Base-by-base conservation (phyloP, 2,888 invertebrate genomes). In the Oxystoma pomonae region DNA sequence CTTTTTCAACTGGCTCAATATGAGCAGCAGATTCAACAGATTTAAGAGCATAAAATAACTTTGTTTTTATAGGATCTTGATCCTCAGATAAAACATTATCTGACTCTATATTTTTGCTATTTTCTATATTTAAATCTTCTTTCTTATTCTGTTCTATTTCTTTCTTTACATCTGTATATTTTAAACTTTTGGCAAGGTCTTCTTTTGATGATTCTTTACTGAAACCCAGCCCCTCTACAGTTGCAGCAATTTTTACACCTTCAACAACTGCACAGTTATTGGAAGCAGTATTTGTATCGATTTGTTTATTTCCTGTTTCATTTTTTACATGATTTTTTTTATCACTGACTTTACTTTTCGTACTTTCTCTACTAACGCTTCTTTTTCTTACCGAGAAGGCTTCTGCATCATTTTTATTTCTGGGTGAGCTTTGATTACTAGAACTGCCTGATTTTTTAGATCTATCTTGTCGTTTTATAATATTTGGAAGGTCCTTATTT, bases 381-480 rank as follows among this genome's bases (percentile, higher is more conserved):
- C 35, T 35, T 35, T 35, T 35, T 7, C 12, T 3, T 35, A 12
- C 35, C 3, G 35, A 7, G 35, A 3, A 7, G 5, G 35, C 12
- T 35, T 35, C 35, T 35, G 35, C 17, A 57, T 56, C 59, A 21
- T 55, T 62, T 53, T 60, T 66, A 57, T 60, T 61, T 59, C 19
- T 66, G 57, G 18, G 63, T 60, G 55, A 60, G 53, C 60, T 62
- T 61, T 65, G 62, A 5, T 58, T 20, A 18, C 64, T 66, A 57
- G 61, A 63, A 55, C 49, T 57, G 20, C n/a, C n/a, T n/a, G n/a
- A n/a, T n/a, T n/a, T n/a, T n/a, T 21, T 18, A 16, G 61, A 61
- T 20, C 61, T 56, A 19, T 57, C 61, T 17, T 57, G 57, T 20
- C 61, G 56, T 7, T 3, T 57, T 16, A 18, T 20, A 50, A n/a